Conservation (phyloP, 2,797 vertebrate species). For the Sebastes diploproa region DNA sequence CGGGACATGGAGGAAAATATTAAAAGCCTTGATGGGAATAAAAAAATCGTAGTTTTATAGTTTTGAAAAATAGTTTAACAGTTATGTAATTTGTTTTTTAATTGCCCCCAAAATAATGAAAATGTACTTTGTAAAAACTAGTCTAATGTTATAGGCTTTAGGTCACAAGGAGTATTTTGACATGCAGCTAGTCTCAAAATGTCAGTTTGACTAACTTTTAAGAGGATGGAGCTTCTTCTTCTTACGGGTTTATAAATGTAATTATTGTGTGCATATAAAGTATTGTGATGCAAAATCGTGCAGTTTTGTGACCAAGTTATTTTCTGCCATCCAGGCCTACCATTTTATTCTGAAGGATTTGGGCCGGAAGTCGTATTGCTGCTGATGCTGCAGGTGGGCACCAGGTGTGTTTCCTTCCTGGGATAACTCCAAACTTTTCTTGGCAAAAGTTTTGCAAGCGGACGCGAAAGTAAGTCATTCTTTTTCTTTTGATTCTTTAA, state of each 20-base stretch:
- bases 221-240: too few species aligned
- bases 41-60: too few species aligned
- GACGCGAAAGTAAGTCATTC: not conserved
- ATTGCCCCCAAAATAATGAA: not conserved
- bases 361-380: not conserved
- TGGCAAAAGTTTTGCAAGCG: not conserved
- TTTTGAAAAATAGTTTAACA: too few species aligned
- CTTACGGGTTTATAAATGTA: not conserved
- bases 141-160: too few species aligned
- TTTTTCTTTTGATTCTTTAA: not conserved
- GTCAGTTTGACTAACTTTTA: not conserved
- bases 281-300: not conserved
- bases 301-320: not conserved
- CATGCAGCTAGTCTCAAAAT: not conserved
- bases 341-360: conserved; percentile 10
- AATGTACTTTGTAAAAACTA: too few species aligned
- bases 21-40: not conserved
- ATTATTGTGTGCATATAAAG: not conserved
- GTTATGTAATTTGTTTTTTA: too few species aligned
- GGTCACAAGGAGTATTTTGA: not conserved
- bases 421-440: too few species aligned
- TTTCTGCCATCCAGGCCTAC: not conserved
- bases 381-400: not conserved
- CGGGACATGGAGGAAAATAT: not conserved
- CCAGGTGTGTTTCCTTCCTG: not conserved